Evolutionary conservation across 2,888 invertebrate species (phyloP), one percentile per base, ranked within the genome.

Genomic region (Sipha maydis): DNA sequence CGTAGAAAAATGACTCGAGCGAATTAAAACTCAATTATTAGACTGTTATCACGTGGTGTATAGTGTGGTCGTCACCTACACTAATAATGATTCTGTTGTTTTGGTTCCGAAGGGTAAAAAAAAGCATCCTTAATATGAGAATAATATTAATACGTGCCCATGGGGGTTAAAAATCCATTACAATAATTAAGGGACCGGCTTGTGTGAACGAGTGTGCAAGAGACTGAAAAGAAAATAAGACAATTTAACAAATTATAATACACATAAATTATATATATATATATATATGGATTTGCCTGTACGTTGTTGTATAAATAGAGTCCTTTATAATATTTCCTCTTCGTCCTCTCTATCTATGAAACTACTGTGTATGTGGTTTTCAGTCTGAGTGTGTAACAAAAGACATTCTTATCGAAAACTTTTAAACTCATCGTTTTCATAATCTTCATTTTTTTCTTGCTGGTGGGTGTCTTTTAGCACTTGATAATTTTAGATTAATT

Each of bases 181-280:
- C 61, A 85, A 77, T 85, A 85, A 85, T 85, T 85, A 85, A 76
- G 61, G 67, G 77, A 75, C 75, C 28, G 21, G 34, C 56, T 17
- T 19, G n/a, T 34, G 38, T 31, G 76, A 17, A 38, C 4, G 38
- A 77, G 48, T 61, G 56, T 56, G 61, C 61, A 25, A n/a, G 61
- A 61, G 21, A 61, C 0, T 25, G 31, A 14, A 67, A 7, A 56
- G 28, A 41, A 67, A 61, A 85, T 1, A 38, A 76, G 21, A 61
- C 7, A 7, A 61, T 21, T 21, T 77, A 85, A 25, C 7, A 41
- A 41, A 28, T 19, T n/a, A n/a, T n/a, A n/a, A n/a, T n/a, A n/a
- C n/a, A 71, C 48, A 77, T 75, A 85, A n/a, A n/a, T n/a, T 41
- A 48, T 48, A 48, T 48, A 48, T 48, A 48, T 48, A 48, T n/a